Evolutionary conservation across 2,888 invertebrate genomes (phyloP), one percentile per base, ranked within the genome.

Genomic region (Spatulosminthurus flaviceps): DNA sequence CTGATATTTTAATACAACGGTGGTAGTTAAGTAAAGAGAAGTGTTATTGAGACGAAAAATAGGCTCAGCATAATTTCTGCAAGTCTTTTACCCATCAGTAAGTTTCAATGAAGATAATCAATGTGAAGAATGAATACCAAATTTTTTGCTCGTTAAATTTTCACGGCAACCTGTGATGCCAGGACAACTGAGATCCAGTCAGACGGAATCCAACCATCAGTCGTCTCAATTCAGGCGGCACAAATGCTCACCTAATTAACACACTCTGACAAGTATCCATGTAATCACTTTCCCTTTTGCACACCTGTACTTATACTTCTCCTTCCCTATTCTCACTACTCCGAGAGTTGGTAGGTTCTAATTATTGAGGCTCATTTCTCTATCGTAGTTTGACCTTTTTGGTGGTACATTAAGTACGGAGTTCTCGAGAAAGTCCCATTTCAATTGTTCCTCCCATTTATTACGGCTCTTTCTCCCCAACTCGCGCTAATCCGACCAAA

Each of bases 141-240:
- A 51, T 70, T 80, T 82, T 82, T 82, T 83, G 80, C 84, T 85
- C 83, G 83, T 85, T 85, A 85, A 85, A 85, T 84, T 85, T 83
- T 85, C 84, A 85, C 85, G 84, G 83, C 64, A 71, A 80, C 76
- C 73, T 80, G 81, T 61, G 77, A 80, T 75, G 78, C 69, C 80
- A 76, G 67, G 83, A 81, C 82, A 82, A 82, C 82, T 81, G 24
- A n/a, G 70, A 75, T 73, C 77, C 80, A 76, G 29, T 81, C 79
- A 64, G 22, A 79, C 70, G 72, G 73, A 73, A 78, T 70, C 41
- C 73, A 64, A 51, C 70, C 66, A 26, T 24, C 11, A 72, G 34
- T 74, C 78, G 79, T 41, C 29, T 61, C 77, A 77, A 82, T 81
- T 81, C 79, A 82, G 76, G 84, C 85, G 81, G 80, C n/a, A 81